phyloP scores from a whole-genome alignment of 2,888 invertebrate genomes.

The Philonicus albiceps region DNA sequence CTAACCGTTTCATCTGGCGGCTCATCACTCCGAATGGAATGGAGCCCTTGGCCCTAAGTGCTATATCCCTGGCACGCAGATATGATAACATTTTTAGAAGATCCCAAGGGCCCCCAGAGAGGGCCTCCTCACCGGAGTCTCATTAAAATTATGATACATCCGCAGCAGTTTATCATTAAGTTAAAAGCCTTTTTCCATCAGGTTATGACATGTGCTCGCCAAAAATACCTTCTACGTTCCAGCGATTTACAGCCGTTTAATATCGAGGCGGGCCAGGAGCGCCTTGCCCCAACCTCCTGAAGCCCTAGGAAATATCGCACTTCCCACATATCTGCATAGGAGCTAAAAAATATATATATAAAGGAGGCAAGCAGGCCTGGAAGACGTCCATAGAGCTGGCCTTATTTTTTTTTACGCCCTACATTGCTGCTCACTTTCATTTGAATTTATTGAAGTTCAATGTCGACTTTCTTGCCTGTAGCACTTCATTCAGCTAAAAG shows the following conservation, averaged over 20 bases:
- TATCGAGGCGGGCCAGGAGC: background rate
- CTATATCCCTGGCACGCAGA: background rate
- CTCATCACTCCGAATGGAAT: background rate
- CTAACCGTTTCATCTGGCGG: background rate
- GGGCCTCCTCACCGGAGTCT: background rate
- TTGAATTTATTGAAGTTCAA: slow-evolving; percentile 33
- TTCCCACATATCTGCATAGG: background rate
- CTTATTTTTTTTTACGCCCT: background rate
- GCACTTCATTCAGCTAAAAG: slow-evolving; percentile 8
- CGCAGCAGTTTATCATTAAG: slow-evolving; percentile 19
- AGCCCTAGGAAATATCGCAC: background rate
- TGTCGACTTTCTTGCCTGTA: background rate
- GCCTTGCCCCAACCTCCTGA: background rate
- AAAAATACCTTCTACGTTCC: background rate
- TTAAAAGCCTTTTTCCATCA: slow-evolving; percentile 38
- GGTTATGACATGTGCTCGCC: background rate
- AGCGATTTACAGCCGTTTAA: slow-evolving; percentile 14
- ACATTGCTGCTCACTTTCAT: background rate
- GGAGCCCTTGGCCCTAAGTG: background rate
- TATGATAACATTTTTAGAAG: background rate
- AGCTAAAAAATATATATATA: background rate
- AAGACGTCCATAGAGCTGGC: background rate
- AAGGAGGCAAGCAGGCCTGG: background rate
- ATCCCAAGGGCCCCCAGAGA: background rate
- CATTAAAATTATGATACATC: slow-evolving; percentile 55